Percentiles rank a stretch among this genome's conserved stretches.
phyloP scores from a whole-genome alignment of 2,888 invertebrate genomes.

The Itoplectis maculator region DNA sequence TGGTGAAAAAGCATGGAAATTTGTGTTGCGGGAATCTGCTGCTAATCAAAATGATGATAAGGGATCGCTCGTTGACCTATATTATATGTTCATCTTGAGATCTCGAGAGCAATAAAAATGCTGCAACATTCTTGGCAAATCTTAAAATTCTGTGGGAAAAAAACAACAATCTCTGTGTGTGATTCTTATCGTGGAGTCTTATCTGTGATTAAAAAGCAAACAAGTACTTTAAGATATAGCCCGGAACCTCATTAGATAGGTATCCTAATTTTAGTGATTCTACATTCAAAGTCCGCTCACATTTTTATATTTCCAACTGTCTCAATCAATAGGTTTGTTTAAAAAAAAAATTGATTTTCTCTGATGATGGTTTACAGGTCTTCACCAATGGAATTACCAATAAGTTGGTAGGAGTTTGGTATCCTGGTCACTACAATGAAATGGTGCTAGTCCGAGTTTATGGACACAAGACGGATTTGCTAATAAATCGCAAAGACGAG shows the following conservation, averaged over 20 bases:
- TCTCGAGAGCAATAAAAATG: neutral
- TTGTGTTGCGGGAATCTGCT: too few species aligned
- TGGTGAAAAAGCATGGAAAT: too few species aligned
- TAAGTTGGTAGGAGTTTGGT: slow-evolving; percentile 90
- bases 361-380: slow-evolving; percentile 86
- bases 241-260: neutral
- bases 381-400: slow-evolving; percentile 98
- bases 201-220: slow-evolving; percentile 25
- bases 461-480: slow-evolving; percentile 96
- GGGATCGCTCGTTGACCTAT: too few species aligned
- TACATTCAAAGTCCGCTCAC: too few species aligned
- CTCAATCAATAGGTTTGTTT: neutral
- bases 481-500: slow-evolving; percentile 95
- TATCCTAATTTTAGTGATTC: neutral
- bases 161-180: neutral
- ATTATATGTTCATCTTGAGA: neutral
- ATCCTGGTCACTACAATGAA: slow-evolving; percentile 86
- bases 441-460: slow-evolving; percentile 95
- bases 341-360: slow-evolving; percentile 16
- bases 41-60: too few species aligned
- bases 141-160: neutral
- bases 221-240: neutral
- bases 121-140: neutral
- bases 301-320: too few species aligned
- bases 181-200: slow-evolving; percentile 22